Base-by-base conservation (phyloP, 2,113 vertebrate species). In the Leucoraja erinaceus region DNA sequence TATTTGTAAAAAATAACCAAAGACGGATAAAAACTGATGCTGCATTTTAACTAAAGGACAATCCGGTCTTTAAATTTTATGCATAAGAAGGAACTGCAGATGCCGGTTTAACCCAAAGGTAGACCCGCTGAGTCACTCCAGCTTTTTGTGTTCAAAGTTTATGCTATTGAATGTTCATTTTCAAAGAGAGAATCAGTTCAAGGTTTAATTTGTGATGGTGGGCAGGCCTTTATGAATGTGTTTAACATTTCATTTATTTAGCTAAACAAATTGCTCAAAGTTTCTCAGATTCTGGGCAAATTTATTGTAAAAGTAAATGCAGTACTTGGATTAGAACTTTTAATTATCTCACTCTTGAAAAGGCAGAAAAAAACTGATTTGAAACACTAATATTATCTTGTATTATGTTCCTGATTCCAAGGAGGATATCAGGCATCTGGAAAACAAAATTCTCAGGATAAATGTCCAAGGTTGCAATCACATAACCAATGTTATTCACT, bases 1-100 rank as follows among this genome's bases (percentile, higher is more conserved):
- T 56, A 83, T 83, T 83, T 83, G 79, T 83, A 47, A 47, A 83
- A 5, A 79, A 79, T 56, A 54, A 83, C 79, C 54, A 83, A 25
- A 28, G 38, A 47, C 1, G 1, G 3, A 47, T 38, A 83, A 38
- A 83, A 83, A 83, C 47, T 83, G 79, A 83, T 83, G 47, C 10
- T 54, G 78, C 33, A 83, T 54, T 25, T 56, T 56, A 56, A 20
- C 25, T 54, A 47, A 83, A 25, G 38, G 11, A 83, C 25, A 9
- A 54, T 25, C 2, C 7, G 54, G 47, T 7, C 20, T 83, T 47
- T 47, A 47, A 47, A 47, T 0, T 47, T 47, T 47, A 47, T 1
- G 38, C 38, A 47, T 47, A 47, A 47, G 38, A 47, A 47, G 38
- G 38, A 47, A 47, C 38, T 47, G 38, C 38, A 47, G 38, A 47